phyloP scores from a whole-genome alignment of 2,797 vertebrate genomes.

The Oryzias dopingdopingensis region DNA sequence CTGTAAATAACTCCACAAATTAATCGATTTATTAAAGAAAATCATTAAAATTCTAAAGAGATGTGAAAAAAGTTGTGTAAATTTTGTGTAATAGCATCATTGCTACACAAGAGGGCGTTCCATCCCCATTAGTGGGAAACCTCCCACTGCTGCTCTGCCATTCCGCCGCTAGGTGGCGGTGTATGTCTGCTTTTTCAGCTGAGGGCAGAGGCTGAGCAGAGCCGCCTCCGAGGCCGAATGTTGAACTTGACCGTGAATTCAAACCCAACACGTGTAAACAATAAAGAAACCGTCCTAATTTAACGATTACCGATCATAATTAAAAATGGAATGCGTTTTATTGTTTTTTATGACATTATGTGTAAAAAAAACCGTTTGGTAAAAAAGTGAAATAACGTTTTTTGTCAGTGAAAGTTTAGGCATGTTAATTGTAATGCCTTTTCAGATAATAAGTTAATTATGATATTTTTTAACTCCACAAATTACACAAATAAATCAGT shows the following conservation, averaged over 20 bases:
- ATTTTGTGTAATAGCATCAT: constrained; percentile 7
- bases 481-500: not conserved
- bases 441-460: no score
- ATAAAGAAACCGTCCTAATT: not conserved
- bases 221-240: constrained; percentile 16
- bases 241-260: constrained; percentile 69
- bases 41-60: no score
- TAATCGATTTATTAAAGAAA: no score
- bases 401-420: not conserved
- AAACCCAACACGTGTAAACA: constrained; percentile 8
- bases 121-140: not conserved
- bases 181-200: constrained; percentile 4
- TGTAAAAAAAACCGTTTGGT: not conserved
- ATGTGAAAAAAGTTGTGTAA: no score
- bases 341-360: not conserved
- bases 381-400: not conserved
- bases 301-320: not conserved
- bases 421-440: no score
- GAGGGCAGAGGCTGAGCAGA: constrained; percentile 12
- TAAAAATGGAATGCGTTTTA: not conserved
- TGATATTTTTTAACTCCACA: no score
- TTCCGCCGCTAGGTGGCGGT: constrained; percentile 30
- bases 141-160: not conserved
- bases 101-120: constrained; percentile 27
- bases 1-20: no score